Percentiles rank a stretch among this genome's conserved stretches.
These are phyloP conservation scores for Falco punctatus DNA, from an alignment of 2,113 vertebrate species.

Conservation along the genomic window DNA sequence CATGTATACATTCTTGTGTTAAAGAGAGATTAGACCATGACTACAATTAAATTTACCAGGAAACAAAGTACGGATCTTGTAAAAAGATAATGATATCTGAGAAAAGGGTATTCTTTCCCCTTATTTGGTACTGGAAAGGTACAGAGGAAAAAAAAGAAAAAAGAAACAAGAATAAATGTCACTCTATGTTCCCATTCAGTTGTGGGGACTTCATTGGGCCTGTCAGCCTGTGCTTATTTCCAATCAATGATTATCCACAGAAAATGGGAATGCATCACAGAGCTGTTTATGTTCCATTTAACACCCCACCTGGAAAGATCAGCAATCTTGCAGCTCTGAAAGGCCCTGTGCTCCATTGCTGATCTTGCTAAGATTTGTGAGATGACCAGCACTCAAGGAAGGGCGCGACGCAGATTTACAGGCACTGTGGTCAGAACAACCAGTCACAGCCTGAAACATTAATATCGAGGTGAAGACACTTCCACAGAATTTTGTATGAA, in stretches of 20 bases:
- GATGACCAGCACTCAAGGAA: neutral
- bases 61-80: neutral
- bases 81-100: neutral
- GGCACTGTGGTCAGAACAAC: neutral
- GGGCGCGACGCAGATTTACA: neutral
- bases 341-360: neutral
- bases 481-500: neutral
- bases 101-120: neutral
- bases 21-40: neutral
- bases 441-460: neutral
- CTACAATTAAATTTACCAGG: neutral
- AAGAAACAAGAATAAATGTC: neutral
- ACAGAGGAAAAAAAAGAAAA: neutral
- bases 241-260: neutral
- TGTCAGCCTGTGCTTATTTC: neutral
- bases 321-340: neutral
- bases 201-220: neutral
- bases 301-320: neutral
- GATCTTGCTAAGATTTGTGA: neutral
- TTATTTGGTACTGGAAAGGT: neutral
- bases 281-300: neutral
- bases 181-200: neutral
- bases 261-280: neutral
- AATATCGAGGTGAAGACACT: neutral
- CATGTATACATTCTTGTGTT: neutral